Base-by-base conservation (phyloP, 2,888 invertebrate species). In the Plutella xylostella region DNA sequence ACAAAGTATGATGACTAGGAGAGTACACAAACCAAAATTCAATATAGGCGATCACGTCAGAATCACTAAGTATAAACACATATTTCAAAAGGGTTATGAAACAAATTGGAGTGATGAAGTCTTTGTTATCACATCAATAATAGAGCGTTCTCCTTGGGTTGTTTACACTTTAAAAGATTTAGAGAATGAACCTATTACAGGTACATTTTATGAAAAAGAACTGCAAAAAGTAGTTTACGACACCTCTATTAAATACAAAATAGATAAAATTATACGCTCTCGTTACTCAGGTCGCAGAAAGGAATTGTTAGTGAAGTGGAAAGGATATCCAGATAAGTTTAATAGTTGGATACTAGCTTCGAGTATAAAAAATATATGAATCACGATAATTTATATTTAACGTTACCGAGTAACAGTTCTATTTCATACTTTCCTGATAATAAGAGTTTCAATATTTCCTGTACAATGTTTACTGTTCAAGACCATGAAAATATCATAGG, bases 71-170 rank as follows among this genome's bases (percentile, higher is more conserved):
- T 49, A 51, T 43, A 57, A 56, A 49, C 56, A 59, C 18, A 46
- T 55, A 30, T 57, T 55, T 48, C 48, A 55, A 51, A 57, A 57
- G 46, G 54, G 57, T 3, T 59, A 57, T 48, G 55, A 57, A 51
- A 47, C 57, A 6, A 57, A 57, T 38, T 57, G 57, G 57, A 60
- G 57, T 51, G 56, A 57, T 51, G 55, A 59, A 54, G 52, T 59
- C 33, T 59, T 59, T 46, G 40, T 45, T 2, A 42, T 51, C n/a
- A 14, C 47, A 9, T 43, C 49, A 4, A 14, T 53, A 11, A 49
- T 54, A 38, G 34, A 48, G 7, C 37, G 55, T 31, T 48, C 47
- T 3, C 51, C 54, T 1, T 45, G 45, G 44, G 17, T 52, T 6
- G 55, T 55, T 2, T 56, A 55, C 34, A 53, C 52, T 11, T 38